These are phyloP conservation scores for Lampris megalopsis DNA, from an alignment of 2,113 vertebrate genomes.

Conservation along the genomic window DNA sequence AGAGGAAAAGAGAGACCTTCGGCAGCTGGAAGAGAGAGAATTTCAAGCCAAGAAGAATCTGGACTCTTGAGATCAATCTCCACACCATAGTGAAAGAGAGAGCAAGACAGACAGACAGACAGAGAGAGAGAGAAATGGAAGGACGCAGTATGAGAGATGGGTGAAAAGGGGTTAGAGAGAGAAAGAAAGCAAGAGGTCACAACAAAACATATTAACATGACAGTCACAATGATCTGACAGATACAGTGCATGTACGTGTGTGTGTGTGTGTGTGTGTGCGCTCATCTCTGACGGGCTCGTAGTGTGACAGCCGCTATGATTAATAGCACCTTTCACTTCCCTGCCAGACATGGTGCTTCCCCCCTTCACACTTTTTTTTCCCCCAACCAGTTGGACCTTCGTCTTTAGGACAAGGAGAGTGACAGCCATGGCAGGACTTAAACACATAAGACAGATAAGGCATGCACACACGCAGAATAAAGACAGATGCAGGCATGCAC, in stretches of 20 bases:
- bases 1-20: too few relatives aligned
- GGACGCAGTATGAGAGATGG: background rate
- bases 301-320: slow-evolving; percentile 64
- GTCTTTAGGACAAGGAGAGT: slow-evolving; percentile 49
- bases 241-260: background rate
- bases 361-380: slow-evolving; percentile 18
- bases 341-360: slow-evolving; percentile 40
- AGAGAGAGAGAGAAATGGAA: background rate
- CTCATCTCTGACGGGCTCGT: slow-evolving; percentile 20
- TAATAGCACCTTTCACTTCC: slow-evolving; percentile 71
- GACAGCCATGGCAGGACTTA: slow-evolving; percentile 36
- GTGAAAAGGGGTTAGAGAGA: background rate
- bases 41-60: too few relatives aligned
- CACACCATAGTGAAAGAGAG: too few relatives aligned
- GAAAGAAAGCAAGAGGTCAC: background rate
- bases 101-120: too few relatives aligned
- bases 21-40: too few relatives aligned
- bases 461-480: background rate
- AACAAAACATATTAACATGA: background rate
- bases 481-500: slow-evolving; percentile 1
- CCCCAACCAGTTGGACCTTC: slow-evolving; percentile 1
- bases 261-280: slow-evolving; percentile 13
- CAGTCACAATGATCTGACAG: background rate
- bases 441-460: background rate
- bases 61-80: too few relatives aligned